These are phyloP conservation scores for Apotomis turbidana DNA, from an alignment of 2,888 invertebrate genomes.

Conservation along the genomic window DNA sequence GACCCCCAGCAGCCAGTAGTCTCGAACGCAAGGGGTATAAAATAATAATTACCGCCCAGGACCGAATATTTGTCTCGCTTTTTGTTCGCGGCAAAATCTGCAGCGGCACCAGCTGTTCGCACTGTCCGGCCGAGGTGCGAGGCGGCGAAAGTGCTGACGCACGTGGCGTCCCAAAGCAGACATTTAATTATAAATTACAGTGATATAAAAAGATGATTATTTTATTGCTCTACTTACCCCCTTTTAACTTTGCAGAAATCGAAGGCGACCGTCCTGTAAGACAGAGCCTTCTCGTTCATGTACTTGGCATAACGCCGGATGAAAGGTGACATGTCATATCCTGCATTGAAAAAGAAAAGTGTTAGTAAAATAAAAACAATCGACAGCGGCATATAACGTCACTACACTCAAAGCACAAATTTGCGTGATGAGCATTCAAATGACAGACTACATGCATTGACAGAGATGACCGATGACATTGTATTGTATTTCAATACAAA, in stretches of 20 bases:
- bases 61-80: too few relatives aligned
- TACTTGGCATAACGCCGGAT: slow-evolving; percentile 99
- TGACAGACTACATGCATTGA: slow-evolving; percentile 21
- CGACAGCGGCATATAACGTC: not conserved
- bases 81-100: too few relatives aligned
- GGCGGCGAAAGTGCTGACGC: too few relatives aligned
- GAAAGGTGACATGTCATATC: slow-evolving; percentile 99
- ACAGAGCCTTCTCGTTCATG: slow-evolving; percentile 99
- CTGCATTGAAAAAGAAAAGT: slow-evolving; percentile 75
- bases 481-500: not conserved
- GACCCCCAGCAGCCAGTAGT: too few relatives aligned
- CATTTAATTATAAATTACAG: too few relatives aligned
- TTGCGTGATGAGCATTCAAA: slow-evolving; percentile 6
- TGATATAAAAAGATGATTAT: too few relatives aligned
- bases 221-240: slow-evolving; percentile 86
- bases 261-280: slow-evolving; percentile 99
- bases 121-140: too few relatives aligned
- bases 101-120: too few relatives aligned
- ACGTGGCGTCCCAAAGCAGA: too few relatives aligned
- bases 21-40: too few relatives aligned
- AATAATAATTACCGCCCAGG: too few relatives aligned
- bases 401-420: slow-evolving; percentile 33
- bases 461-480: not conserved
- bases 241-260: slow-evolving; percentile 99
- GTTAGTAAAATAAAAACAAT: not conserved